Evolutionary conservation across 92 coral and sea anemone genomes (phyloP).

Genomic region (Bergia sp.): DNA sequence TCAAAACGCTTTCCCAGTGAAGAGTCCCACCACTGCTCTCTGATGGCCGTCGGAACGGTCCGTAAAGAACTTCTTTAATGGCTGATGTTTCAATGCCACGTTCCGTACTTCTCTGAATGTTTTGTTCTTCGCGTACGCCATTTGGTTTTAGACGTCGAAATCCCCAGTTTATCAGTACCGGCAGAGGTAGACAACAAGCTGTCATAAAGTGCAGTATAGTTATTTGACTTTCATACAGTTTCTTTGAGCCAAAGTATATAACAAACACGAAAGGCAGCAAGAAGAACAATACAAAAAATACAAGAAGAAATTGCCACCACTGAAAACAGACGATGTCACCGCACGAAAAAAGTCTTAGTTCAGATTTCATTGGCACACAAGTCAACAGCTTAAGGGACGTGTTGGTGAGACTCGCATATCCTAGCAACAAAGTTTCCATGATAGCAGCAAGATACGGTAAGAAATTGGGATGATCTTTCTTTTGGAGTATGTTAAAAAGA

Average conservation of each 20-base stretch:
- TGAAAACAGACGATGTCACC: conserved; percentile 8
- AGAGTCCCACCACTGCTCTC: conserved; percentile 26
- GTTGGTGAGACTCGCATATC: conserved; percentile 16
- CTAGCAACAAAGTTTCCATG: too few species aligned
- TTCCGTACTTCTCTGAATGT: neutral
- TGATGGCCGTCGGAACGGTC: conserved; percentile 37
- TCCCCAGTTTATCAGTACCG: conserved; percentile 24
- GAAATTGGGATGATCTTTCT: too few species aligned
- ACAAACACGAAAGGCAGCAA: conserved; percentile 34
- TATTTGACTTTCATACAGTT: conserved; percentile 17
- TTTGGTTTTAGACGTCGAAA: conserved; percentile 1
- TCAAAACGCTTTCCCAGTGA: conserved; percentile 58
- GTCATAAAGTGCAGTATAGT: conserved; percentile 39
- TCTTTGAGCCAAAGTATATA: conserved; percentile 48
- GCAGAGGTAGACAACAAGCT: conserved; percentile 40
- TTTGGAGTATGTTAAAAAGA: too few species aligned
- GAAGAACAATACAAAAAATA: conserved; percentile 2
- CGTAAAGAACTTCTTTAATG: conserved; percentile 40
- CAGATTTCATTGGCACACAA: conserved; percentile 41
- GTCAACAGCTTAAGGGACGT: conserved; percentile 48
- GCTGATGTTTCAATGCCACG: conserved; percentile 10
- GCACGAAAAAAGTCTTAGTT: conserved; percentile 32
- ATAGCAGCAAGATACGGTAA: too few species aligned
- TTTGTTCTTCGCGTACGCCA: neutral
- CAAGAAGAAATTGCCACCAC: conserved; percentile 38